Conservation (phyloP, 1,140 invertebrate species). For the Ericerus pela region DNA sequence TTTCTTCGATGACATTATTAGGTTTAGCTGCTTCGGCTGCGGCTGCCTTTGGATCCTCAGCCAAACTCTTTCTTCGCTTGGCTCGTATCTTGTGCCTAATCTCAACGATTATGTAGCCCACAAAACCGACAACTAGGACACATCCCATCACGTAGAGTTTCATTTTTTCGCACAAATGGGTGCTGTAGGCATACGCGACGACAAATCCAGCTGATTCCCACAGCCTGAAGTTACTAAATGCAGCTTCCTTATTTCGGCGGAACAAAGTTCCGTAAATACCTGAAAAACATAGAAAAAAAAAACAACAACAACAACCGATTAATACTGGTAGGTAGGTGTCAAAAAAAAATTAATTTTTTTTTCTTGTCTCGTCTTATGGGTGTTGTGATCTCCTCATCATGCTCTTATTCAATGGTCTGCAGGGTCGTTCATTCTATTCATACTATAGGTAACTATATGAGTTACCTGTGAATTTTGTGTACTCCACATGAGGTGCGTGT, state of each 20-base stretch:
- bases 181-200: conserved; percentile 76
- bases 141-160: conserved; percentile 79
- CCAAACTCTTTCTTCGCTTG: conserved; percentile 42
- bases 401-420: too few species aligned
- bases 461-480: too few species aligned
- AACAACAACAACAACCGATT: too few species aligned
- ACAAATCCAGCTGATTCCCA: conserved; percentile 90
- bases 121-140: conserved; percentile 58
- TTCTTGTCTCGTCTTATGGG: too few species aligned
- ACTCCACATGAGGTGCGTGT: too few species aligned
- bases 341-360: too few species aligned
- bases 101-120: conserved; percentile 71
- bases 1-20: conserved; percentile 42
- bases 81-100: conserved; percentile 55
- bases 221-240: conserved; percentile 88
- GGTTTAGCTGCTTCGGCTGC: conserved; percentile 34
- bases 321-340: too few species aligned
- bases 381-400: too few species aligned
- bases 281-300: conserved; percentile 32
- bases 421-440: too few species aligned
- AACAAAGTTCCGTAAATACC: conserved; percentile 85
- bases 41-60: conserved; percentile 50
- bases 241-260: conserved; percentile 80
- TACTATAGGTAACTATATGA: too few species aligned
- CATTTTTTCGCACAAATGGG: conserved; percentile 69